A percentile compares a stretch with the other conserved stretches of the same genome.
phyloP scores from a whole-genome alignment of 2,888 invertebrate genomes.

The Mythimna albipuncta region DNA sequence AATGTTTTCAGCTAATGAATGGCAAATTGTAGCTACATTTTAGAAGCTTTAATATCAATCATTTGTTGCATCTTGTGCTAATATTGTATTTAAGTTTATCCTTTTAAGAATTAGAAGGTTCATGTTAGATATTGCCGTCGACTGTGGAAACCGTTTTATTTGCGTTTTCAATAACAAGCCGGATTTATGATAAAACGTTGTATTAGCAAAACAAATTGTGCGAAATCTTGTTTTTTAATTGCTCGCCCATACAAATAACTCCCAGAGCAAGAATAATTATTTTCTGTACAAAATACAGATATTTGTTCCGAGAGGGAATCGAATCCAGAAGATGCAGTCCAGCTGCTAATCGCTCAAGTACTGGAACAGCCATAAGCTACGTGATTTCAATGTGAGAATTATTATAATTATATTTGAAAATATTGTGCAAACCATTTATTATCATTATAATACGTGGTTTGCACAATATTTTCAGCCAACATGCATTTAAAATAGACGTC shows the following conservation, averaged over 20 bases:
- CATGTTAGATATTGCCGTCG: neutral
- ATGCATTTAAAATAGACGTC: slow-evolving; percentile 25
- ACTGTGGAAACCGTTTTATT: slow-evolving; percentile 14
- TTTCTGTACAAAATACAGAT: too few species aligned
- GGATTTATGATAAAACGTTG: slow-evolving; percentile 9
- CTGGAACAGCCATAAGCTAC: neutral
- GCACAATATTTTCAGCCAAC: slow-evolving; percentile 36
- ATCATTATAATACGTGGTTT: slow-evolving; percentile 35
- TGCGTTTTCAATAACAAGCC: slow-evolving; percentile 16
- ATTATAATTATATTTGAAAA: too few species aligned
- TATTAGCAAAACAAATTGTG: slow-evolving; percentile 25
- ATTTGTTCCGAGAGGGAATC: too few species aligned
- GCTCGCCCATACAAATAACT: too few species aligned
- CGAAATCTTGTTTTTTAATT: too few species aligned
- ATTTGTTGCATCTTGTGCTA: neutral
- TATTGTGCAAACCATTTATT: too few species aligned
- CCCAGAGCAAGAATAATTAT: too few species aligned
- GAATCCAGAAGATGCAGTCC: too few species aligned
- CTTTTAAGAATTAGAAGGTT: neutral
- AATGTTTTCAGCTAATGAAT: too few species aligned
- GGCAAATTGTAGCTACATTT: too few species aligned
- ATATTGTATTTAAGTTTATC: neutral
- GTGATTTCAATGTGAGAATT: slow-evolving; percentile 53
- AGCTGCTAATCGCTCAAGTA: neutral
- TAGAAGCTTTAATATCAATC: neutral